A percentile compares a stretch with the other conserved stretches of the same genome.
Evolutionary conservation across 2,888 invertebrate species (phyloP).

Genomic region (Cephus nigrinus): DNA sequence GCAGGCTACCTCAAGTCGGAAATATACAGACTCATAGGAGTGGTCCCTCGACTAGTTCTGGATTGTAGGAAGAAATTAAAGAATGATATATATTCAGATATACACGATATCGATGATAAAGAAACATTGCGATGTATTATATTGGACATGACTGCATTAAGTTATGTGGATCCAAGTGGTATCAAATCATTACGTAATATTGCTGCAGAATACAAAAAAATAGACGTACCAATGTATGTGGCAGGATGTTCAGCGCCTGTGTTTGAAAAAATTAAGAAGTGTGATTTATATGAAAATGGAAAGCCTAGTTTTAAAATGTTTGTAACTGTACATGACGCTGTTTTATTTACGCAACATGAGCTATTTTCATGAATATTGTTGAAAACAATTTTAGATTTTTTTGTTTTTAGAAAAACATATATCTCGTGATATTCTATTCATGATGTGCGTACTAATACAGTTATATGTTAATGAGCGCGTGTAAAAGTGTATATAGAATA

Average conservation of each 20-base stretch:
- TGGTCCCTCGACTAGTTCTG: conserved; percentile 68
- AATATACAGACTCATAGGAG: conserved; percentile 68
- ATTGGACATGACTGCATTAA: conserved; percentile 74
- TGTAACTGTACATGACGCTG: conserved; percentile 75
- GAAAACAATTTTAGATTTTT: too few relatives aligned
- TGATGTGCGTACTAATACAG: too few relatives aligned
- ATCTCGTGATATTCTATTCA: too few relatives aligned
- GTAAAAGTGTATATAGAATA: too few relatives aligned
- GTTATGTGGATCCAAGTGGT: conserved; percentile 75
- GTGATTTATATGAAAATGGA: conserved; percentile 53
- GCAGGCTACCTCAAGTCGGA: conserved; percentile 70
- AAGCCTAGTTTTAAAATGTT: conserved; percentile 67
- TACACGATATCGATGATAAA: conserved; percentile 38
- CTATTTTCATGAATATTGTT: conserved; percentile 26
- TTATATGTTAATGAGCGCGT: too few relatives aligned
- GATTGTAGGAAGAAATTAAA: conserved; percentile 64
- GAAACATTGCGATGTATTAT: conserved; percentile 62
- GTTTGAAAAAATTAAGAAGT: conserved; percentile 62
- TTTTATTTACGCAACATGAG: conserved; percentile 64
- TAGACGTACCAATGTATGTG: conserved; percentile 70
- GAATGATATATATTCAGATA: conserved; percentile 37
- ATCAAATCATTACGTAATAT: conserved; percentile 70
- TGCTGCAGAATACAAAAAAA: conserved; percentile 68
- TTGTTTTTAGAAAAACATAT: too few relatives aligned
- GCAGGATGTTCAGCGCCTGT: conserved; percentile 68